Evolutionary conservation across 2,888 invertebrate genomes (phyloP).

Genomic region (Scaeva pyrastri): DNA sequence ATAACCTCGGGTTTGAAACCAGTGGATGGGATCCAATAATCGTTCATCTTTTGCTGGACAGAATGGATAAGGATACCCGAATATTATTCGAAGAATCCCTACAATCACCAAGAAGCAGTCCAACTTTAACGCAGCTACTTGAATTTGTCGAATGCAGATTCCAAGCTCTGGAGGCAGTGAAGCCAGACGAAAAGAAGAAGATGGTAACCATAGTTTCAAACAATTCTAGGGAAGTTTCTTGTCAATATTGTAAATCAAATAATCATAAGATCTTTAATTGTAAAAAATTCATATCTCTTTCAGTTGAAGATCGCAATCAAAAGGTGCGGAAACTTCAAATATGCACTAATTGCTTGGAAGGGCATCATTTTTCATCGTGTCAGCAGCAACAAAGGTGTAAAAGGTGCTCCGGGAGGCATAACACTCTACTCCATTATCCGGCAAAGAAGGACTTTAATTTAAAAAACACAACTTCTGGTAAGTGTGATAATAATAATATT

Average conservation of each 20-base stretch:
- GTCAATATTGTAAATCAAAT: slow-evolving; percentile 1
- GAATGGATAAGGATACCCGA: too few relatives aligned
- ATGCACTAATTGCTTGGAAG: neutral
- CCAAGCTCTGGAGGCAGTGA: too few relatives aligned
- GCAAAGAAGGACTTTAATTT: neutral
- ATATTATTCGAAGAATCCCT: too few relatives aligned
- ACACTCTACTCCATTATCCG: neutral
- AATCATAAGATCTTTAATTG: neutral
- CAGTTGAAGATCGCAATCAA: neutral
- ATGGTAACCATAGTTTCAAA: too few relatives aligned
- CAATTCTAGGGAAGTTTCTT: too few relatives aligned
- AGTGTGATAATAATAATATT: neutral
- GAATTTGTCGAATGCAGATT: too few relatives aligned
- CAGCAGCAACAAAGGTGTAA: neutral
- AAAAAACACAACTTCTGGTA: neutral
- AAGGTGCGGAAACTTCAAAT: neutral
- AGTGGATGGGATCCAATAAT: too few relatives aligned
- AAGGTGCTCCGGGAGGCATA: neutral
- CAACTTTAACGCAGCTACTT: too few relatives aligned
- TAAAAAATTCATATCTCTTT: neutral
- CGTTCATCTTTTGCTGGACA: too few relatives aligned
- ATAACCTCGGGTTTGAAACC: too few relatives aligned
- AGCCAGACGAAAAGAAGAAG: too few relatives aligned
- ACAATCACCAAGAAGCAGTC: too few relatives aligned
- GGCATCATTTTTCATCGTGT: neutral